Percentiles rank a stretch among this genome's conserved stretches.
Evolutionary conservation across 2,113 vertebrate genomes (phyloP).

Genomic region (Microtus oregoni): DNA sequence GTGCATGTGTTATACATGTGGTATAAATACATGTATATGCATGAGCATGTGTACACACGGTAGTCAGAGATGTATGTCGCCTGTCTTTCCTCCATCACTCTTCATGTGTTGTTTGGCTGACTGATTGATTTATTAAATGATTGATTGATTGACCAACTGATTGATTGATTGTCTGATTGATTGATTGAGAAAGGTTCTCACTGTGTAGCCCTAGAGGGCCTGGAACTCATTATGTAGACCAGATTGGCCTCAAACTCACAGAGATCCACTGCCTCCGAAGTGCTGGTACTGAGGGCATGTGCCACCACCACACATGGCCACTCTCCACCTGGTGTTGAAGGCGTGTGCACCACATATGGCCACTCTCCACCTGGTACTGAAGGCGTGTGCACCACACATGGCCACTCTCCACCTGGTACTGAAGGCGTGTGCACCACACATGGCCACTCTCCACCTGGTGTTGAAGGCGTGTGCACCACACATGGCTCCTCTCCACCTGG

Average conservation of each 20-base stretch:
- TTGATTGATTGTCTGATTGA: neutral
- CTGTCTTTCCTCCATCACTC: neutral
- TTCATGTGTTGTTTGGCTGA: neutral
- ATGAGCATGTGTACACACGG: neutral
- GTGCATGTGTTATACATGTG: no score
- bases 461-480: neutral
- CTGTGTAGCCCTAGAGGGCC: neutral
- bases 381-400: no score
- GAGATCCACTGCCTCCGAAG: neutral
- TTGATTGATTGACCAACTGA: neutral
- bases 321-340: neutral
- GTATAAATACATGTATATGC: no score
- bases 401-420: no score
- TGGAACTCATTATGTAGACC: neutral
- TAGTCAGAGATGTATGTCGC: neutral
- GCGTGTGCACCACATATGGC: no score
- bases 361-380: no score
- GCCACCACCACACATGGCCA: no score
- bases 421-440: neutral
- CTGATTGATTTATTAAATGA: neutral
- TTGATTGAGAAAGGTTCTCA: neutral
- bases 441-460: no score
- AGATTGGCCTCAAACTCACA: neutral
- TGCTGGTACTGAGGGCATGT: neutral
- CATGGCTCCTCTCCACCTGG: no score